Base-by-base conservation (phyloP, 1,140 invertebrate genomes). In the Procambarus virginalis region DNA sequence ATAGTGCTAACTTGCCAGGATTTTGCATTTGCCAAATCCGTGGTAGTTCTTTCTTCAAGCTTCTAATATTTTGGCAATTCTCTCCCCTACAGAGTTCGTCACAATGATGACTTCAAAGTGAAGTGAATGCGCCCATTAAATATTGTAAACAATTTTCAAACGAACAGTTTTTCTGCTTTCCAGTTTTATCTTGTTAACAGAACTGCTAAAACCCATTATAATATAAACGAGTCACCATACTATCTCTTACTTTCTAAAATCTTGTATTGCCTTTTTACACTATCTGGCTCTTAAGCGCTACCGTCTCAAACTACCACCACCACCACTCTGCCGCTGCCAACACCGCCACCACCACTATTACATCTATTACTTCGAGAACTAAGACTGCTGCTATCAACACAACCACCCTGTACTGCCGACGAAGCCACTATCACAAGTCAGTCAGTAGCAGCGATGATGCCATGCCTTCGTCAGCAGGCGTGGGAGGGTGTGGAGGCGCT, bases 21-120 rank as follows among this genome's bases (percentile, higher is more conserved):
- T 34, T 34, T 55, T 55, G 51, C 51, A 8, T 5, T 55, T 5
- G 8, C 51, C 51, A 55, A 55, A 5, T 12, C 51, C 51, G 17
- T 64, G 60, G 17, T 20, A 64, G 17, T 64, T 64, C 12, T 64
- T 64, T 64, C 12, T 64, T 64, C 6, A 20, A 64, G 6, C 12
- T 55, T 17, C 68, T 73, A 34, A 73, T 34, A 34, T 68, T 17
- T 34, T 48, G 34, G 64, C 17, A 58, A 84, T 80, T 48, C 88
- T 76, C 78, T 90, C n/a, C 64, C 45, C 87, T 87, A 17, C 92
- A 92, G 92, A 93, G 91, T 93, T 93, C 91, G 92, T 93, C 76
- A 92, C 92, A 80, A 93, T 93, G 93, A 93, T 93, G 92, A 93
- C 92, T 80, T 92, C 92, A 81, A 93, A 93, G 92, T 93, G 92